phyloP scores from a whole-genome alignment of 2,888 invertebrate species.

The Matsumyia berberina region DNA sequence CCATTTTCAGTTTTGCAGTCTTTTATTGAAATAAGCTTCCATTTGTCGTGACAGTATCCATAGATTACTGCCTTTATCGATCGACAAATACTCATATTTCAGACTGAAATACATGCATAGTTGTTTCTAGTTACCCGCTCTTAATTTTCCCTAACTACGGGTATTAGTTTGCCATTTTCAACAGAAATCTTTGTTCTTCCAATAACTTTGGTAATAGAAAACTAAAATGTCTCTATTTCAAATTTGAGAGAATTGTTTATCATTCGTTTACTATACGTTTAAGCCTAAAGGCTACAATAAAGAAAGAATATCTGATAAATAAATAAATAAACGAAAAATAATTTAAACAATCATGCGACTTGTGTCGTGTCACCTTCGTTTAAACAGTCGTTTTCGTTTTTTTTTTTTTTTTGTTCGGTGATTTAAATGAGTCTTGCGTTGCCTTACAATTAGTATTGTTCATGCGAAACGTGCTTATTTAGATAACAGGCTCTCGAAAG shows the following conservation, averaged over 20 bases:
- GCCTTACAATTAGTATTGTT: too few species aligned
- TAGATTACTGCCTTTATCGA: too few species aligned
- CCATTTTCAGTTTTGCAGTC: too few species aligned
- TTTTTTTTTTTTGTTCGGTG: not conserved
- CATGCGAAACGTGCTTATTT: not conserved
- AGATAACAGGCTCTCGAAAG: not conserved
- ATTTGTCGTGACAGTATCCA: too few species aligned
- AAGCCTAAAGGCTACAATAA: not conserved
- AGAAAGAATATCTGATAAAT: not conserved
- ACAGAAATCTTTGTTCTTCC: too few species aligned
- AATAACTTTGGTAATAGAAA: not conserved
- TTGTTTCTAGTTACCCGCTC: too few species aligned
- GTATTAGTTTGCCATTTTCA: too few species aligned
- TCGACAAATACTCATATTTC: too few species aligned
- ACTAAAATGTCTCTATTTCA: not conserved
- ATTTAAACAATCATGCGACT: not conserved
- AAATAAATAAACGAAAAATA: constrained; percentile 4
- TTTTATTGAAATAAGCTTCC: too few species aligned
- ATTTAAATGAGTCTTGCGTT: too few species aligned
- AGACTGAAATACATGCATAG: too few species aligned
- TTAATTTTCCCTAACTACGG: too few species aligned
- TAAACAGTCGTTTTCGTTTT: not conserved
- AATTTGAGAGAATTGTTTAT: not conserved
- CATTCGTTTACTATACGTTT: not conserved
- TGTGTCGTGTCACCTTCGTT: not conserved